Conservation (phyloP, 1,140 invertebrate species). For the Rhagoletis zephyria region DNA sequence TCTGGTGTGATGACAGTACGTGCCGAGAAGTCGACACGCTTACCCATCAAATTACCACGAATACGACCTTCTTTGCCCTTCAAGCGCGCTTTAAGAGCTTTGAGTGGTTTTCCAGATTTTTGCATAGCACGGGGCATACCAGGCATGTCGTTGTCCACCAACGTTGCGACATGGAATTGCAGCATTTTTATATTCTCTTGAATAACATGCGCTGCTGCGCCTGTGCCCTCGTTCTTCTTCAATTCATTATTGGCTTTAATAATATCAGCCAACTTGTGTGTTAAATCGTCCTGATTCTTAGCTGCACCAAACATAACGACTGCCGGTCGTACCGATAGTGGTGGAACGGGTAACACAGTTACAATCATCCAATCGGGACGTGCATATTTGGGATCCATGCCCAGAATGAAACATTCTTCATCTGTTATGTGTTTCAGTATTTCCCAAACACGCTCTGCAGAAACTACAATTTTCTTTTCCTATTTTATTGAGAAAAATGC, state of each 20-base stretch:
- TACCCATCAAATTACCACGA: slow-evolving; percentile 99
- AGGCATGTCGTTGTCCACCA: slow-evolving; percentile 99
- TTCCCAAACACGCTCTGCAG: slow-evolving; percentile 95
- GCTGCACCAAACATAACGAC: slow-evolving; percentile 99
- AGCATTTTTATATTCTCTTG: slow-evolving; percentile 97
- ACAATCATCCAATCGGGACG: slow-evolving; percentile 99
- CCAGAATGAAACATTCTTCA: slow-evolving; percentile 95
- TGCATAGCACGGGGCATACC: slow-evolving; percentile 97
- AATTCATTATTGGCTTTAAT: slow-evolving; percentile 99
- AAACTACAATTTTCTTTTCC: slow-evolving; percentile 92
- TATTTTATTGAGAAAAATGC: background rate
- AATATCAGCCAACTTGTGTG: slow-evolving; percentile 98
- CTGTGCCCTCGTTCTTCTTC: slow-evolving; percentile 93
- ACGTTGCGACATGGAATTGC: slow-evolving; percentile 98
- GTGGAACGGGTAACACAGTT: slow-evolving; percentile 97
- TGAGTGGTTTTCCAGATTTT: slow-evolving; percentile 98
- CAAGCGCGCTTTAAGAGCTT: slow-evolving; percentile 93
- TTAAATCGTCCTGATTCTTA: slow-evolving; percentile 98
- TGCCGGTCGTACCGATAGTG: slow-evolving; percentile 92
- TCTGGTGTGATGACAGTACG: slow-evolving; percentile 99
- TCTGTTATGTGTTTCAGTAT: slow-evolving; percentile 98
- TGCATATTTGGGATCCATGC: slow-evolving; percentile 96
- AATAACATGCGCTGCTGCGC: slow-evolving; percentile 96
- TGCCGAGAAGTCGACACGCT: slow-evolving; percentile 99
- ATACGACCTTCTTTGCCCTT: slow-evolving; percentile 98